These are phyloP conservation scores for Oscheius sp. DNA, from an alignment of 2,888 invertebrate species.

Conservation along the genomic window DNA sequence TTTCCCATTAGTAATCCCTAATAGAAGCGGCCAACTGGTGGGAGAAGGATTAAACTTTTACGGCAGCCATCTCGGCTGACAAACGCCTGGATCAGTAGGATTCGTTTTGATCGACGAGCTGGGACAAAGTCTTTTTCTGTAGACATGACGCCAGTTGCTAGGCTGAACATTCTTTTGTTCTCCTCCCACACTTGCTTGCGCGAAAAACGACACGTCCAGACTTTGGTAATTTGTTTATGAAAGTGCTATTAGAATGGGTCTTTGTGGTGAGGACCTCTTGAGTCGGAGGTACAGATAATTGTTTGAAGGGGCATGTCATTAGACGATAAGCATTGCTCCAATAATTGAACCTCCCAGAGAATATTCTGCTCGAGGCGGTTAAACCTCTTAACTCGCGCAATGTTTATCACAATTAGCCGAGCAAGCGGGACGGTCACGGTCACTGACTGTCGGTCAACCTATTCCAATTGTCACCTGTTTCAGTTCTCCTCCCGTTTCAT, in stretches of 20 bases:
- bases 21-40: slow-evolving; percentile 25
- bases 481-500: neutral
- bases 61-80: slow-evolving; percentile 18
- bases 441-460: slow-evolving; percentile 17
- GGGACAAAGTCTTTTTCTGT: neutral
- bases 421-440: slow-evolving; percentile 31
- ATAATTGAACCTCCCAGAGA: neutral
- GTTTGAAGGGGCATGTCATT: neutral
- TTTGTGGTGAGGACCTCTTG: neutral
- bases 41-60: slow-evolving; percentile 37
- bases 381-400: slow-evolving; percentile 9
- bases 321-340: neutral
- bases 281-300: slow-evolving; percentile 1
- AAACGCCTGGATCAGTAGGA: slow-evolving; percentile 13
- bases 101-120: neutral
- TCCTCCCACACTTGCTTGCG: neutral
- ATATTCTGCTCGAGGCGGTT: neutral
- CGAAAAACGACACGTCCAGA: neutral
- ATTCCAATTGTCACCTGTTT: slow-evolving; percentile 17
- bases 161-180: neutral
- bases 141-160: neutral
- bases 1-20: slow-evolving; percentile 34
- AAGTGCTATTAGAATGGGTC: neutral
- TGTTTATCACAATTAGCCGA: slow-evolving; percentile 37
- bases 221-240: neutral